Conservation (phyloP, 2,888 invertebrate genomes). For the Coelogynopora nodosa region DNA sequence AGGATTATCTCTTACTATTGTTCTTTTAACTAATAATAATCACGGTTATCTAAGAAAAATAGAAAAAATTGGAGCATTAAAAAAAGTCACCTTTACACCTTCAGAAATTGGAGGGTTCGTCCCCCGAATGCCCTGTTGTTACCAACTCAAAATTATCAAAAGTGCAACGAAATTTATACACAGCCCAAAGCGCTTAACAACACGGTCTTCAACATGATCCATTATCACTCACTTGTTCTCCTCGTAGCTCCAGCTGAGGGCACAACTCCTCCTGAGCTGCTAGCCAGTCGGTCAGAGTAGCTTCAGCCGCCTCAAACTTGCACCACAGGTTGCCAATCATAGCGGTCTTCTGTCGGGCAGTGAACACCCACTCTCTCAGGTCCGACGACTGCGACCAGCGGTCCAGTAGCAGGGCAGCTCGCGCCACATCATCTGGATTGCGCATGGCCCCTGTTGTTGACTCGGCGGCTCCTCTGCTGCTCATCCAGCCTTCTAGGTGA, state of each 20-base stretch:
- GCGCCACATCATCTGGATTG: background rate
- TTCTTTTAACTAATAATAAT: no score
- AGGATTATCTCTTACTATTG: no score
- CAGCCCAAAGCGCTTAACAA: no score
- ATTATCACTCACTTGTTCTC: background rate
- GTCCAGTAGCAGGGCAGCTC: background rate
- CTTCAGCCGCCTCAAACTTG: background rate
- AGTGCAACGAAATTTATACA: no score
- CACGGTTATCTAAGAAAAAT: no score
- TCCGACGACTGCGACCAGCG: background rate
- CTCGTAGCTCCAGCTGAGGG: background rate
- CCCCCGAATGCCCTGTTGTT: no score
- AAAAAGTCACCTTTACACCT: no score
- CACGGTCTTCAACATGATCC: no score
- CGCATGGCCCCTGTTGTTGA: background rate
- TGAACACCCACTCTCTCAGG: background rate
- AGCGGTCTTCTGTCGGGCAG: background rate
- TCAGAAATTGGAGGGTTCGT: no score
- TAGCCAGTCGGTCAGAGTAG: background rate
- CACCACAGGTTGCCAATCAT: background rate
- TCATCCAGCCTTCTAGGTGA: background rate
- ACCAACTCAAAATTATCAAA: no score
- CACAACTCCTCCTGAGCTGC: background rate
- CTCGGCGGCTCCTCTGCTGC: background rate
- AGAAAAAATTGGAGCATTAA: no score